phyloP scores from a whole-genome alignment of 1,140 invertebrate species.

The Calosoma granatense region DNA sequence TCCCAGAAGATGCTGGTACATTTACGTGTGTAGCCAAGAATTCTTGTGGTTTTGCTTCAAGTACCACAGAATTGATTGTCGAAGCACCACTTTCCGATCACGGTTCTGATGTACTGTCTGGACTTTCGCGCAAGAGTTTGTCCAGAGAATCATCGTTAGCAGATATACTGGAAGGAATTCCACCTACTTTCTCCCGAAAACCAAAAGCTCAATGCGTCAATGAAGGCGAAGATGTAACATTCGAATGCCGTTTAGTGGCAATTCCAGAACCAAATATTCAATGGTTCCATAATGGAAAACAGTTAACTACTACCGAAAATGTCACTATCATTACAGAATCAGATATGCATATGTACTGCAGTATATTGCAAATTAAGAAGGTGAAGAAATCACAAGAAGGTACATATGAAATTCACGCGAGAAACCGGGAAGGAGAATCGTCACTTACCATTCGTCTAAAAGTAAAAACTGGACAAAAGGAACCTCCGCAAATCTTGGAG shows the following conservation, averaged over 20 bases:
- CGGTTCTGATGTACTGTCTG: constrained; percentile 68
- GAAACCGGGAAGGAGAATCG: constrained; percentile 83
- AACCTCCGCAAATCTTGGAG: constrained; percentile 72
- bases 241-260: constrained; percentile 78
- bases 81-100: constrained; percentile 81
- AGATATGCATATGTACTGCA: constrained; percentile 84
- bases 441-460: constrained; percentile 71
- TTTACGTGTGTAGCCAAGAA: constrained; percentile 97
- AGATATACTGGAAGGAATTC: constrained; percentile 85
- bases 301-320: constrained; percentile 54
- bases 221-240: constrained; percentile 65
- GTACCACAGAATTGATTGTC: constrained; percentile 80
- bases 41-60: constrained; percentile 82
- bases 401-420: constrained; percentile 75
- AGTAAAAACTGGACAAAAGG: constrained; percentile 63
- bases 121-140: constrained; percentile 64
- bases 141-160: constrained; percentile 82
- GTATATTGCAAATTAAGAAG: constrained; percentile 66
- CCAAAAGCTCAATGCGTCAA: constrained; percentile 74
- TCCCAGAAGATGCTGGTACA: constrained; percentile 92
- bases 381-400: constrained; percentile 74
- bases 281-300: constrained; percentile 69
- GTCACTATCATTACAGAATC: constrained; percentile 65
- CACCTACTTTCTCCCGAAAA: constrained; percentile 83
- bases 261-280: constrained; percentile 82